Base-by-base conservation (phyloP, 2,797 vertebrate species). In the Mallotus villosus region DNA sequence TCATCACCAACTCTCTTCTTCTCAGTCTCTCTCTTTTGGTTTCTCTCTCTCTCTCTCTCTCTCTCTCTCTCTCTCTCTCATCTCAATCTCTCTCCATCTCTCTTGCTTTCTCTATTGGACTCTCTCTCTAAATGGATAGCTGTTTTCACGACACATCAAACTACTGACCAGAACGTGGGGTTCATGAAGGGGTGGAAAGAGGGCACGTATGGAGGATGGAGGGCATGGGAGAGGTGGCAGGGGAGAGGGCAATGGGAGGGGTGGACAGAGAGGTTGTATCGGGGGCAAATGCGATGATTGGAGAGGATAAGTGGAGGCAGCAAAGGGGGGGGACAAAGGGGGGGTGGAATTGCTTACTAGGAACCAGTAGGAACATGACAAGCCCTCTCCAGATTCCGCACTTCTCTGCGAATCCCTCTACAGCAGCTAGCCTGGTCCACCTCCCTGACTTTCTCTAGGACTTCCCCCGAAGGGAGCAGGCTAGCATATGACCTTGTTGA, bases 401-500 rank as follows among this genome's bases (percentile, higher is more conserved):
- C 27, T 16, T 8, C 22, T 27, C 60, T 62, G 60, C 3, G 27
- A 32, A 7, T 2, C 27, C 27, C 25, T 62, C 5, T 27, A 7
- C 17, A 27, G 60, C 4, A 32, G 60, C 27, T 32, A 1, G 16
- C 24, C 22, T 32, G 14, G 4, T 62, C 60, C 27, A 19, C 51
- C 51, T 5, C 51, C 6, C 17, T 4, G 16, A 55, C 4, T 46
- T 46, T 14, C 41, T 46, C 41, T 14, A 8, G 41, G 9, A 11
- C 41, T 46, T 46, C 32, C 32, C n/a, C 32, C 41, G 41, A 46
- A 46, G 3, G 41, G 41, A 46, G 11, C 12, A 14, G 41, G 41
- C 9, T 14, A 14, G 78, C 81, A 87, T 86, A 83, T 76, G 74
- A 73, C 60, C 63, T 64, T 75, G 22, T 41, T 66, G 75, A 78